Percentiles rank a stretch among this genome's conserved stretches.
phyloP scores from a whole-genome alignment of 2,888 invertebrate genomes.

The Leptinotarsa tumamoca region DNA sequence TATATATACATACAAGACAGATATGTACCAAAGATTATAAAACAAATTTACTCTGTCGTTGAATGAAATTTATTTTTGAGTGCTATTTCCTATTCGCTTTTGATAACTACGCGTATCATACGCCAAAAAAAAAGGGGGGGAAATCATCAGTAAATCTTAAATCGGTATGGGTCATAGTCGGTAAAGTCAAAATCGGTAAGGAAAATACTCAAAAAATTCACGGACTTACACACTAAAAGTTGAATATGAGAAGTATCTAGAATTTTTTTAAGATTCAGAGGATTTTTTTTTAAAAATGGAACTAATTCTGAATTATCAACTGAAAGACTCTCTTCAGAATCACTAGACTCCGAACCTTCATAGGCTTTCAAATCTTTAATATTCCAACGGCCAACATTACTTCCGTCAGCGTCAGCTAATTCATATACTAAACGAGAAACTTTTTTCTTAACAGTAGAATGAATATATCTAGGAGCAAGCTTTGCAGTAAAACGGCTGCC shows the following conservation, averaged over 20 bases:
- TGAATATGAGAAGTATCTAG: background rate
- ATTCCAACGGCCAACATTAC: conserved; percentile 11
- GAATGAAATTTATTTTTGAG: background rate
- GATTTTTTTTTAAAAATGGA: background rate
- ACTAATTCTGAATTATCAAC: background rate
- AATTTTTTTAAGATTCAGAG: background rate
- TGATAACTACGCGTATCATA: background rate
- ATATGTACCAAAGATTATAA: background rate
- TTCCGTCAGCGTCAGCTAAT: conserved; percentile 7
- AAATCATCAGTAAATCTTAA: background rate
- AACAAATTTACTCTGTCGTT: background rate
- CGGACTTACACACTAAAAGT: background rate
- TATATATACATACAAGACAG: no score
- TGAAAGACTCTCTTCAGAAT: background rate
- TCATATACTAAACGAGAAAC: conserved; percentile 2
- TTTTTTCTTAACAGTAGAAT: conserved; percentile 8
- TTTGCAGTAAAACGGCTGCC: background rate
- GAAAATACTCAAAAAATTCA: background rate
- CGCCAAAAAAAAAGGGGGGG: background rate
- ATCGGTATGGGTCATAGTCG: background rate
- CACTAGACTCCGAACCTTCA: background rate
- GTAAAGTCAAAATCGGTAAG: background rate
- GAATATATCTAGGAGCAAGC: conserved; percentile 38
- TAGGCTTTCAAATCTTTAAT: conserved; percentile 14
- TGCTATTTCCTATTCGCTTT: background rate